Percentiles rank a stretch among this genome's conserved stretches.
phyloP scores from a whole-genome alignment of 2,888 invertebrate species.

The Latrodectus hesperus region DNA sequence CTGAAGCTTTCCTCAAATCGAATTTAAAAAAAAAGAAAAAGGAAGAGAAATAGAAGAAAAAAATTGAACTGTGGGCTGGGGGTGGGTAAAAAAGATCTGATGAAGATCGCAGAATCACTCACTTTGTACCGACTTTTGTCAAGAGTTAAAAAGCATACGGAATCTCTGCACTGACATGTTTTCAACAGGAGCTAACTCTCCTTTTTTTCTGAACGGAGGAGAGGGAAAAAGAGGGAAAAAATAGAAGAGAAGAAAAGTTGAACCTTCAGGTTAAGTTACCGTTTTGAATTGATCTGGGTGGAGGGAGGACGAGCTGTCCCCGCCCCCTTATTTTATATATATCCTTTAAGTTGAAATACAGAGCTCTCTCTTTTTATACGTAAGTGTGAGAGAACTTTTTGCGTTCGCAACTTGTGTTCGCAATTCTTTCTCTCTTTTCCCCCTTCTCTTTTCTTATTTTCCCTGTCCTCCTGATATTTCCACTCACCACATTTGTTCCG shows the following conservation, averaged over 20 bases:
- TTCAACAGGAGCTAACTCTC: constrained; percentile 17
- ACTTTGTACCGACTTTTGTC: constrained; percentile 12
- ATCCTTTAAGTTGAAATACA: constrained; percentile 48
- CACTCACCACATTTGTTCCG: constrained; percentile 68
- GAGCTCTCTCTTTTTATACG: constrained; percentile 30
- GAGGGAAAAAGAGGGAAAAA: constrained; percentile 12
- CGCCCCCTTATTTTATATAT: constrained; percentile 41
- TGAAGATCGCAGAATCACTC: constrained; percentile 35
- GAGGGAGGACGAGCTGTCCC: constrained; percentile 14
- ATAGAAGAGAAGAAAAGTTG: constrained; percentile 17
- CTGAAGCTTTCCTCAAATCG: background rate
- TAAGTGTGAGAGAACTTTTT: constrained; percentile 33
- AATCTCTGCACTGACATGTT: constrained; percentile 22
- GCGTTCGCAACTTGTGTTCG: constrained; percentile 39
- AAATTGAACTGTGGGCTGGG: background rate
- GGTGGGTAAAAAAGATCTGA: constrained; percentile 4
- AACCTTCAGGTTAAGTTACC: constrained; percentile 60
- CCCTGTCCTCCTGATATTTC: constrained; percentile 46
- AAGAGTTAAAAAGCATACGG: background rate
- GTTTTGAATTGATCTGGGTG: constrained; percentile 56
- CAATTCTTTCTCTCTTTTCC: constrained; percentile 14
- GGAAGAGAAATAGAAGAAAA: background rate
- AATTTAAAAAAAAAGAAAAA: constrained; percentile 14
- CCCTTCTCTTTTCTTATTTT: constrained; percentile 21
- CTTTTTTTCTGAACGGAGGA: background rate